Evolutionary conservation across 2,888 invertebrate species (phyloP), one percentile per base, ranked within the genome.

Genomic region (Leptinotarsa peninsularis): DNA sequence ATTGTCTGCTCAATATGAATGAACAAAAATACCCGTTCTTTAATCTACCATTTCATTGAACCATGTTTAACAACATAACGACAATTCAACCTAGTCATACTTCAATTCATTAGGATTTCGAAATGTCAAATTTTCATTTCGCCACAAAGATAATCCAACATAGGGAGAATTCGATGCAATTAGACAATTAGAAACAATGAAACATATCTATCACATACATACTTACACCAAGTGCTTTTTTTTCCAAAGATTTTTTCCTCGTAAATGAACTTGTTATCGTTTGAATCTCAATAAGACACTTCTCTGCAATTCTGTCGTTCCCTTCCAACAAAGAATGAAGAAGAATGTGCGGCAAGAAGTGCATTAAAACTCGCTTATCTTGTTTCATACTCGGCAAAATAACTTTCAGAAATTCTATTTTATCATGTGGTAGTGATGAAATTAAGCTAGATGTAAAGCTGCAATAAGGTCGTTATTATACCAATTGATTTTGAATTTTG

Each of bases 381-480:
- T 93, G 91, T 43, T 93, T 92, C 88, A 96, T 93, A 81, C 94
- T 94, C 0, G 94, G 93, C 79, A 93, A 91, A 56, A 94, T 95
- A 0, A 93, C 92, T 79, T 91, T 91, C 49, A 96, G 85, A 21
- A 95, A 88, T 70, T 91, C 90, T 54, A 91, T 91, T 66, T 90
- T 91, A 54, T 91, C 90, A 0, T 91, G 90, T 23, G 91, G 90
- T 54, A 95, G 90, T 1, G 90, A 88, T 0, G 91, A 91, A 5
- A 94, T 93, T 78, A 95, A 88, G 79, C 93, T 93, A 56, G 91
- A 91, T 0, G 93, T 92, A 95, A 95, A 95, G 80, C 93, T 93
- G 84, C 7, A 82, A 82, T 75, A 72, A 49, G 43, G 75, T 76
- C 79, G 14, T 23, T 15, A 63, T 63, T 15, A 33, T 27, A 33